Evolutionary conservation across 2,113 vertebrate genomes (phyloP), one percentile per base, ranked within the genome.

Genomic region (Epinephelus fuscoguttatus): DNA sequence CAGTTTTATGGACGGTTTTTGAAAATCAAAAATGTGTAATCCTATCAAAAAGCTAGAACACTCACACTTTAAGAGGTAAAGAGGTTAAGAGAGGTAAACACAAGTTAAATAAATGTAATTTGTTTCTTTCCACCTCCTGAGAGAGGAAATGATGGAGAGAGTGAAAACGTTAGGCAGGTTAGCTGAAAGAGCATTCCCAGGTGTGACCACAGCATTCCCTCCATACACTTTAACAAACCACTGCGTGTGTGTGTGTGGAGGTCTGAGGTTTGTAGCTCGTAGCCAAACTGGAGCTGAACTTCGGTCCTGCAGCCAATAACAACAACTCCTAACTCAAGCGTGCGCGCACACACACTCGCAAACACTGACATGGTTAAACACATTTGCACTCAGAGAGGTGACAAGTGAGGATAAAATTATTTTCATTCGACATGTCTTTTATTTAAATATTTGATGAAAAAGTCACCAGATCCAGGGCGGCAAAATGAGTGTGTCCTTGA

Each of bases 171-270:
- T 81, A 59, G 63, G 56, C 87, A 92, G 91, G 91, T 94, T 86
- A 85, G 86, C 85, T 21, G 17, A 86, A 82, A 93, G 88, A 91
- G 83, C 89, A 88, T 94, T 92, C 90, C 87, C 92, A 92, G 93
- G 90, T 92, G 93, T 89, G 89, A 92, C 92, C 92, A 81, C 93
- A 93, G 79, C 91, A 88, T 93, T 93, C 91, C 90, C 90, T 90
- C 88, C 88, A 84, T 82, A 84, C 90, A 88, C 90, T 90, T 91
- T n/a, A 85, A 89, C 85, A 85, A 81, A 92, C 89, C 89, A 70
- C 85, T 74, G 63, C 75, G 55, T 52, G 63, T 30, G 21, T 76
- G 23, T 74, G 75, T 80, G 69, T 73, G 17, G 12, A 12, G 25
- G 45, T 78, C 80, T 89, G 89, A 89, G 91, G 86, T 89, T 82